A percentile compares a stretch with the other conserved stretches of the same genome.
Conservation (phyloP, 2,888 invertebrate species). For the Agrotis exclamationis region DNA sequence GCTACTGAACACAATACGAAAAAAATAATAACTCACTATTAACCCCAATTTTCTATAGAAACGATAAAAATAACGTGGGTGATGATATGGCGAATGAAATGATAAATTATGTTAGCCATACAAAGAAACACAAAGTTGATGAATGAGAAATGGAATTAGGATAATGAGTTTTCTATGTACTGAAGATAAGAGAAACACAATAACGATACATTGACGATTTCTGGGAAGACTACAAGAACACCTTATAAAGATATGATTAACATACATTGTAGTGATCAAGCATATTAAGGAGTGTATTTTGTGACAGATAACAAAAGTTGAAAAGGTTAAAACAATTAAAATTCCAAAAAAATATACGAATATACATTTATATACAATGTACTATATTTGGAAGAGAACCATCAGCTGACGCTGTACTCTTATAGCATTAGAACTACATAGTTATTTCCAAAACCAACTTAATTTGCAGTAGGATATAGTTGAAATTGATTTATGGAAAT, state of each 20-base stretch:
- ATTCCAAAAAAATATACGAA: not conserved
- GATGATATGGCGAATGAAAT: constrained; percentile 48
- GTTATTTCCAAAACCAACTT: too few relatives aligned
- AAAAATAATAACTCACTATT: not conserved
- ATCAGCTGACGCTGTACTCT: too few relatives aligned
- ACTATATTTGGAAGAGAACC: too few relatives aligned
- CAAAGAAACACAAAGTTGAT: constrained; percentile 18
- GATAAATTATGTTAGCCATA: constrained; percentile 44
- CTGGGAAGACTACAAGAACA: not conserved
- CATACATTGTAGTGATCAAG: not conserved
- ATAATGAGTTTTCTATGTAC: constrained; percentile 22
- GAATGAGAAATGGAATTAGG: constrained; percentile 30
- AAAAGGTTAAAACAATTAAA: not conserved
- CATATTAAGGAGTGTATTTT: too few relatives aligned
- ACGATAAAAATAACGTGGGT: constrained; percentile 18
- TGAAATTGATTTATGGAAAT: not conserved
- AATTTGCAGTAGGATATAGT: not conserved
- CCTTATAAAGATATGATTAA: not conserved
- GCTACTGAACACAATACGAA: constrained; percentile 1
- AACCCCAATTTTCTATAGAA: constrained; percentile 41
- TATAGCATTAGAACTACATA: too few relatives aligned
- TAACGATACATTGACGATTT: not conserved
- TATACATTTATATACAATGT: too few relatives aligned
- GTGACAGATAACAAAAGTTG: too few relatives aligned
- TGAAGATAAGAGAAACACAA: not conserved